Base-by-base conservation (phyloP, 2,797 vertebrate species). In the Strix occidentalis region DNA sequence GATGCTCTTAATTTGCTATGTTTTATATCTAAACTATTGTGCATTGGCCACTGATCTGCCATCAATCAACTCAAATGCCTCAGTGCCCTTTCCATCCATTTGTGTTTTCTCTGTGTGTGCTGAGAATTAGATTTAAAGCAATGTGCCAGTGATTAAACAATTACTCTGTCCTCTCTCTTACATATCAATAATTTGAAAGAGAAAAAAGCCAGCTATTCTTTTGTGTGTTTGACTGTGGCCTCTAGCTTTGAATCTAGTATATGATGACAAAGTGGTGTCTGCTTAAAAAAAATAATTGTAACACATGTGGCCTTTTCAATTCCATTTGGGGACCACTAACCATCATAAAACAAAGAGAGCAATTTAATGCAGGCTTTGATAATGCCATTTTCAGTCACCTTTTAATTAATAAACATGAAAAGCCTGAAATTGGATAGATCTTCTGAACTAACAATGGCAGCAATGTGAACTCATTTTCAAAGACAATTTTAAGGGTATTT, bases 11-110 rank as follows among this genome's bases (percentile, higher is more conserved):
- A 95, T 96, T 93, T 96, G 69, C 71, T 84, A 28, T 14, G 4
- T 87, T 95, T 92, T 94, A 46, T 79, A 81, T 95, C 93, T 89
- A 93, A 95, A 91, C 91, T 84, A 82, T 88, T 89, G 87, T 96
- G 87, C 89, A 66, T 61, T 91, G 94, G 91, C 94, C 18, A 5
- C 81, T 97, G 95, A 93, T 90, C 95, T 90, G 72, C 92, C 81
- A 96, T 97, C 96, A 94, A 82, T 97, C 95, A 94, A 58, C 91
- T 95, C 93, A 96, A 97, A 97, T 97, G 95, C 94, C 91, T 97
- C 93, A 39, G 64, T 97, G 95, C 94, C 96, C 96, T 97, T 97
- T 97, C 95, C 77, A 82, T 96, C 90, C 89, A 90, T 94, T 96
- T 96, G 87, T 96, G 89, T 92, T 95, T 96, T 94, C 89, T 82